Percentiles rank a stretch among this genome's conserved stretches.
Conservation (phyloP, 1,140 invertebrate species). For the Dinoponera quadriceps region DNA sequence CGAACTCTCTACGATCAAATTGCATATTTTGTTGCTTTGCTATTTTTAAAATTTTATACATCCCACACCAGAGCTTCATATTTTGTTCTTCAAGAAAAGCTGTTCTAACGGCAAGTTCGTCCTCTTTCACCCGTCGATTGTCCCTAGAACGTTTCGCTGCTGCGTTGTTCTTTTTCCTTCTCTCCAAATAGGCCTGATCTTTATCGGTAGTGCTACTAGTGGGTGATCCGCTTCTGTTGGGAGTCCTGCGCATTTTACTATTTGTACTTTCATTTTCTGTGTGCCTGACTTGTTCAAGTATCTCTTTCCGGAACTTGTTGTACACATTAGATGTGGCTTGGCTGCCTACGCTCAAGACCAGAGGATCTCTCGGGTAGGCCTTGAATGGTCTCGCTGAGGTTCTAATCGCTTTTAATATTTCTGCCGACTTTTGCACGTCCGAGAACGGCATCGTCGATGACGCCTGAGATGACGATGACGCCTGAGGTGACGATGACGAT, state of each 20-base stretch:
- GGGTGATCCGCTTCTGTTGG: conserved; percentile 73
- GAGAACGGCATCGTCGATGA: background rate
- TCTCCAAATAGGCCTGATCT: conserved; percentile 94
- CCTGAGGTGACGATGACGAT: too few relatives aligned
- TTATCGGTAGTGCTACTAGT: conserved; percentile 86
- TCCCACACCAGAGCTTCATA: conserved; percentile 86
- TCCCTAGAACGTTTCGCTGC: conserved; percentile 98
- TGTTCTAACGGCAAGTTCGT: conserved; percentile 95
- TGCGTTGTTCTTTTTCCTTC: conserved; percentile 96
- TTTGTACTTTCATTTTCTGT: conserved; percentile 88
- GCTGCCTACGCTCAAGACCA: conserved; percentile 81
- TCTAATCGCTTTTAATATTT: conserved; percentile 57
- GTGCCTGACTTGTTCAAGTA: conserved; percentile 88
- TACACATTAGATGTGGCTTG: conserved; percentile 88
- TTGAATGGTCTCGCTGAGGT: conserved; percentile 89
- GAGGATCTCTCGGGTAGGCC: conserved; percentile 90
- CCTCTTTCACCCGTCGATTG: conserved; percentile 94
- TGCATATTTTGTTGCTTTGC: too few relatives aligned
- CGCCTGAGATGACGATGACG: too few relatives aligned
- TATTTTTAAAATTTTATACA: conserved; percentile 16
- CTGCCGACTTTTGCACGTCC: background rate
- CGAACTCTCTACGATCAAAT: too few relatives aligned
- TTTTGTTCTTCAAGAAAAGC: conserved; percentile 95
- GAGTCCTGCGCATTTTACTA: conserved; percentile 88
- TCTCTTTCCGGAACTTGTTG: conserved; percentile 88